These are phyloP conservation scores for Scaptomyza graminum DNA, from an alignment of 1,140 invertebrate species.

Conservation along the genomic window DNA sequence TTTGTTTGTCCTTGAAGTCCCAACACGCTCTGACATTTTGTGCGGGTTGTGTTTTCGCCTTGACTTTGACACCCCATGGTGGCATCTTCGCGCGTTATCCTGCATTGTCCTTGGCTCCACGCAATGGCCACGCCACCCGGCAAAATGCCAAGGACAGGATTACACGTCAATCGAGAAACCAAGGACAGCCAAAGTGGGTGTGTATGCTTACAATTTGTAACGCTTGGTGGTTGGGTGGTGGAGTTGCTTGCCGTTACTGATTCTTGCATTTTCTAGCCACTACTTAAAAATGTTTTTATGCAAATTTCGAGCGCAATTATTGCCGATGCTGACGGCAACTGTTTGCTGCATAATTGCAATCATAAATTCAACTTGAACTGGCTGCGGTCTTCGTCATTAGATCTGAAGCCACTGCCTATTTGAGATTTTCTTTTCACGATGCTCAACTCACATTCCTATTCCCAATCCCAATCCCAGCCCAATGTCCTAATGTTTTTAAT, in stretches of 20 bases:
- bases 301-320: conserved; percentile 76
- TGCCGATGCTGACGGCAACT: conserved; percentile 59
- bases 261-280: conserved; percentile 51
- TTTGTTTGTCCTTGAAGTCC: conserved; percentile 59
- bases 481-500: conserved; percentile 73
- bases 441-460: background rate
- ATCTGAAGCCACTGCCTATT: conserved; percentile 59
- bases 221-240: background rate
- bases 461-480: conserved; percentile 8
- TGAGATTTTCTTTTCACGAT: conserved; percentile 48
- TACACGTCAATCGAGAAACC: conserved; percentile 74
- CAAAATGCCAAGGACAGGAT: conserved; percentile 80
- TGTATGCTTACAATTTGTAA: conserved; percentile 35
- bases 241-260: background rate
- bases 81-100: conserved; percentile 22
- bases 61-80: conserved; percentile 72
- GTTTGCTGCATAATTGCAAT: conserved; percentile 71
- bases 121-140: conserved; percentile 25
- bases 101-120: conserved; percentile 67
- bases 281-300: conserved; percentile 71
- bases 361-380: conserved; percentile 77
- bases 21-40: conserved; percentile 53
- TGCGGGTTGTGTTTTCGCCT: conserved; percentile 56
- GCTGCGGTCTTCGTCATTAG: conserved; percentile 43
- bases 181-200: conserved; percentile 64